Base-by-base conservation (phyloP, 1,140 invertebrate species). In the Drosophila dunni region DNA sequence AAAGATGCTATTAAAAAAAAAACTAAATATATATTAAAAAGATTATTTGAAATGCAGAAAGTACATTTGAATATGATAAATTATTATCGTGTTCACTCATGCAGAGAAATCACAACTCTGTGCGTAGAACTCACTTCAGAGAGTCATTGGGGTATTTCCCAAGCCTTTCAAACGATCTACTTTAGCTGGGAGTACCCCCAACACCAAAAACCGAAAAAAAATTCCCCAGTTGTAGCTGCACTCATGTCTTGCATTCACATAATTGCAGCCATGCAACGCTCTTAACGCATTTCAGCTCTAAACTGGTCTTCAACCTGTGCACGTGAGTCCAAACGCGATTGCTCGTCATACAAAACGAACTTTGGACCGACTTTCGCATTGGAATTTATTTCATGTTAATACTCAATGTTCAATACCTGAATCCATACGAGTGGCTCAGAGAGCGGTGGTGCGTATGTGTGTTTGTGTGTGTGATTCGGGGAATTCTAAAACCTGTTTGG, bases 401-500 rank as follows among this genome's bases (percentile, higher is more conserved):
- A 40, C 36, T 56, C 53, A 56, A 56, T 56, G 36, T 24, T n/a
- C 45, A 38, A 58, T 53, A 53, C 48, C 20, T 34, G 45, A 17
- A 8, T 50, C 36, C 13, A 51, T 40, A 29, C 9, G 34, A 4
- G 24, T 29, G 34, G 36, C 53, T 64, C 24, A 29, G 24, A 29
- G 50, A 13, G 62, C 33, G 15, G n/a, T 11, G n/a, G 40, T 40
- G 58, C 46, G 33, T 70, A 60, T 54, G 29, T 10, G 24, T 38
- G 33, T 5, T 7, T 44, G 17, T 38, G 50, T 46, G 60, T 53
- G 34, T 71, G 63, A 51, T 85, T 71, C 51, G 73, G 77, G 79
- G 83, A 88, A 86, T 72, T 88, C 84, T 64, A 56, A 88, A 86
- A 83, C 83, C 80, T 64, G 83, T 88, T 86, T 24, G 36, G 56